Evolutionary conservation across 2,888 invertebrate species (phyloP).

Genomic region (Heteropelma amictum): DNA sequence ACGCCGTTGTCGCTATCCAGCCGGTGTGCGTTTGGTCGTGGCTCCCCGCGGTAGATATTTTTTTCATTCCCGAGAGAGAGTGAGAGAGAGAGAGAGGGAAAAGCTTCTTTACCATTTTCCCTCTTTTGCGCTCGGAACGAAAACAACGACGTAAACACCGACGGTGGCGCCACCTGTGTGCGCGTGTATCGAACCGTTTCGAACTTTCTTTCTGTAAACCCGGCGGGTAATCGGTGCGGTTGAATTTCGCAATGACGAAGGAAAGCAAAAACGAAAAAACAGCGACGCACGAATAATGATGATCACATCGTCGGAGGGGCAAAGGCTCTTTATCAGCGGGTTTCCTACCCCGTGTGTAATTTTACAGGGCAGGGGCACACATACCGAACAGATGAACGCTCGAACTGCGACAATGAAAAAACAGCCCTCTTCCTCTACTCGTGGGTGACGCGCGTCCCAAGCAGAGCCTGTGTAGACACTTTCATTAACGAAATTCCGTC

Average conservation of each 20-base stretch:
- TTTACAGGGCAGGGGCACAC: constrained; percentile 55
- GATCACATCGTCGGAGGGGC: not conserved
- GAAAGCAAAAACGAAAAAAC: not conserved
- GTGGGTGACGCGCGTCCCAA: constrained; percentile 24
- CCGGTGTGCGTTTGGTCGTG: constrained; percentile 34
- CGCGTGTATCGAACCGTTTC: not conserved
- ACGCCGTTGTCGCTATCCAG: constrained; percentile 11
- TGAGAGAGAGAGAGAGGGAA: not conserved
- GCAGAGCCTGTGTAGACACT: constrained; percentile 35
- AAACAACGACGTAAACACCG: not conserved
- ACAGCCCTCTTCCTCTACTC: constrained; percentile 33
- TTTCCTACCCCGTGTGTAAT: constrained; percentile 53
- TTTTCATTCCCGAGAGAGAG: constrained; percentile 3
- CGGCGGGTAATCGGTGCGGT: constrained; percentile 10
- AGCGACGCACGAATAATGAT: constrained; percentile 5
- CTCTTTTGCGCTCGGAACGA: too few relatives aligned
- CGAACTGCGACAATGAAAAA: constrained; percentile 42
- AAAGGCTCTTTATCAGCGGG: constrained; percentile 20
- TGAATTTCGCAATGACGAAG: not conserved
- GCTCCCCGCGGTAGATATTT: constrained; percentile 27
- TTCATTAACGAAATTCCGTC: constrained; percentile 33
- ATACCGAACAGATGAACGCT: constrained; percentile 47
- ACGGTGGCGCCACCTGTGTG: not conserved
- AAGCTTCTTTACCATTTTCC: not conserved
- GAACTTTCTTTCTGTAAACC: not conserved